Conservation (phyloP, 2,797 vertebrate species). For the Chrosomus eos region DNA sequence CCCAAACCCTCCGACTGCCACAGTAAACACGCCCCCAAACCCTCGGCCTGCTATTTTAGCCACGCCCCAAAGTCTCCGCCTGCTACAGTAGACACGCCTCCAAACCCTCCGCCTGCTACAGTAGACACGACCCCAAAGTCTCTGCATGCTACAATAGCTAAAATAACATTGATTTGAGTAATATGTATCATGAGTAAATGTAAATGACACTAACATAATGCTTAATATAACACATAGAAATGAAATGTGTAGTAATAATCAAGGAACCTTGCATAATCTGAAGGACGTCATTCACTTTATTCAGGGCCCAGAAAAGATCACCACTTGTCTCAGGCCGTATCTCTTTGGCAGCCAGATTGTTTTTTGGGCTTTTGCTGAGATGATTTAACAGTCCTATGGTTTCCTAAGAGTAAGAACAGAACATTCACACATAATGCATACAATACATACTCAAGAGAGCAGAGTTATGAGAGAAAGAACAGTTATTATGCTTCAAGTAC, state of each 20-base stretch:
- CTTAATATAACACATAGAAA: background rate
- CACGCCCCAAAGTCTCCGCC: background rate
- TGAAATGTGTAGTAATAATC: background rate
- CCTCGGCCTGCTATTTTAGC: background rate
- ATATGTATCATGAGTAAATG: background rate
- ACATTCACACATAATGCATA: background rate
- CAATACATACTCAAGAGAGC: background rate
- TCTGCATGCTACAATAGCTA: background rate
- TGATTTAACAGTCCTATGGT: constrained; percentile 63
- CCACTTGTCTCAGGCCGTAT: constrained; percentile 65
- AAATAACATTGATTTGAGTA: background rate
- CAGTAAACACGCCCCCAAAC: too few relatives aligned
- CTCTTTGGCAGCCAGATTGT: constrained; percentile 66
- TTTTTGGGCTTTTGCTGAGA: constrained; percentile 65
- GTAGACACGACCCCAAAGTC: too few relatives aligned
- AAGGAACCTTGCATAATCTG: constrained; percentile 76
- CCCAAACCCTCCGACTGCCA: too few relatives aligned
- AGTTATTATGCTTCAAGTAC: constrained; percentile 58
- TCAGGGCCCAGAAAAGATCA: constrained; percentile 73
- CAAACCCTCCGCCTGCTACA: too few relatives aligned
- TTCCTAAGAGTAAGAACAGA: constrained; percentile 63
- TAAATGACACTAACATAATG: background rate
- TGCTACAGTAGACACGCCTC: background rate
- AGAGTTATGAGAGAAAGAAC: background rate
- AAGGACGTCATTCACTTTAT: constrained; percentile 73